These are phyloP conservation scores for Drosophila histrio DNA, from an alignment of 2,888 invertebrate genomes.

Conservation along the genomic window DNA sequence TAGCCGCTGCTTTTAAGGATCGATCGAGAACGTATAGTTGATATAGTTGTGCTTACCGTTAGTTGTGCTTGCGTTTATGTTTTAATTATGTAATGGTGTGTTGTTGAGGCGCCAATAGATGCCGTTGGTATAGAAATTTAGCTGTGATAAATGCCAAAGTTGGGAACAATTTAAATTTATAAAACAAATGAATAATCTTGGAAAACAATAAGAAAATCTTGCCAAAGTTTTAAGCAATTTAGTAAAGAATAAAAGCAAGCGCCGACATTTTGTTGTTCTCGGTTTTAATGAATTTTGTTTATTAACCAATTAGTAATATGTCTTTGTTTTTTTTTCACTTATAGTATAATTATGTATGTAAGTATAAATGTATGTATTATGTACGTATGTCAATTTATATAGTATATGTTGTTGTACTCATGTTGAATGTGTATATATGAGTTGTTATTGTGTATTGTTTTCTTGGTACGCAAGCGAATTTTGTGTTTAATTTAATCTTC, in stretches of 20 bases:
- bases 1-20: conserved; percentile 21
- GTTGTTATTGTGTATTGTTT: conserved; percentile 33
- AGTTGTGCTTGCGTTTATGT: conserved; percentile 32
- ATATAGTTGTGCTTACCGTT: conserved; percentile 57
- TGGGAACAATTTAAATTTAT: background rate
- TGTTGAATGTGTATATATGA: conserved; percentile 47
- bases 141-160: conserved; percentile 59
- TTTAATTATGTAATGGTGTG: conserved; percentile 37
- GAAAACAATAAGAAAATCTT: conserved; percentile 9
- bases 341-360: conserved; percentile 74
- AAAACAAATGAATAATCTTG: background rate
- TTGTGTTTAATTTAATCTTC: conserved; percentile 33
- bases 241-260: conserved; percentile 68
- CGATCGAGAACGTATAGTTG: background rate
- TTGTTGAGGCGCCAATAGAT: conserved; percentile 51
- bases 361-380: conserved; percentile 79
- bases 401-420: conserved; percentile 74
- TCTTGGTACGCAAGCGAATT: conserved; percentile 56
- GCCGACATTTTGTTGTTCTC: conserved; percentile 46
- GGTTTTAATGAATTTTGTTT: conserved; percentile 69
- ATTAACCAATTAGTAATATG: conserved; percentile 75
- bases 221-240: conserved; percentile 60
- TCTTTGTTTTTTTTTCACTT: conserved; percentile 62
- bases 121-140: conserved; percentile 47
- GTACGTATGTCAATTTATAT: conserved; percentile 38